These are phyloP conservation scores for Zeus faber DNA, from an alignment of 2,113 vertebrate species.

Conservation along the genomic window DNA sequence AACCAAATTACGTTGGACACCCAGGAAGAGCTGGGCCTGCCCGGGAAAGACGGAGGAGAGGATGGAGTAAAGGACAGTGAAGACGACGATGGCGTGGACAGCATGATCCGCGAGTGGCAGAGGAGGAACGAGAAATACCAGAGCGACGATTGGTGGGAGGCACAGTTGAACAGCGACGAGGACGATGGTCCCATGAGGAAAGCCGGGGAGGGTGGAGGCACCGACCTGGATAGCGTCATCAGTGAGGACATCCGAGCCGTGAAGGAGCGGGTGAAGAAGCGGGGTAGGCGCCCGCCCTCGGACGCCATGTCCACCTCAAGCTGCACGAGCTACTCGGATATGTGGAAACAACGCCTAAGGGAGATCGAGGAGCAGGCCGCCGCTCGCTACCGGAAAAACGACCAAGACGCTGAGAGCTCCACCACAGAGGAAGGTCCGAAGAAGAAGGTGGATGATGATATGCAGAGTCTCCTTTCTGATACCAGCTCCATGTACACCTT, in stretches of 20 bases:
- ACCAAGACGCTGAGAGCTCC: conserved; percentile 30
- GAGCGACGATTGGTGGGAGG: conserved; percentile 71
- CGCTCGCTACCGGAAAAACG: conserved; percentile 63
- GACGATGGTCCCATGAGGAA: conserved; percentile 47
- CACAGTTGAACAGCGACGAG: conserved; percentile 65
- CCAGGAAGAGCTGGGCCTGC: conserved; percentile 43
- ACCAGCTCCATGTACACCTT: conserved; percentile 89
- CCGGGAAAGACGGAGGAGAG: conserved; percentile 11
- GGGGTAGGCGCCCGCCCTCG: conserved; percentile 43
- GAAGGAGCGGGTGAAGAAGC: conserved; percentile 69
- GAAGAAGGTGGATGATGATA: conserved; percentile 78
- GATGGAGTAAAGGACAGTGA: conserved; percentile 18
- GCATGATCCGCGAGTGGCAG: conserved; percentile 87
- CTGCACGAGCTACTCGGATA: conserved; percentile 77
- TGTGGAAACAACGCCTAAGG: conserved; percentile 86
- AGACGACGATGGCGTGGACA: conserved; percentile 69
- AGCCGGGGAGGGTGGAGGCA: conserved; percentile 29
- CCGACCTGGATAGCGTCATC: conserved; percentile 79
- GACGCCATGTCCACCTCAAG: conserved; percentile 77
- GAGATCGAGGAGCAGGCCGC: conserved; percentile 87
- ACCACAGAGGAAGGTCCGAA: conserved; percentile 10
- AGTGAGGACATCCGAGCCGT: conserved; percentile 79
- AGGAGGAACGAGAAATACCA: conserved; percentile 85
- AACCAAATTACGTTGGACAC: conserved; percentile 48
- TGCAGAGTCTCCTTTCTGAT: conserved; percentile 83